These are phyloP conservation scores for Drosophila dunni DNA, from an alignment of 1,140 invertebrate genomes.

Conservation along the genomic window DNA sequence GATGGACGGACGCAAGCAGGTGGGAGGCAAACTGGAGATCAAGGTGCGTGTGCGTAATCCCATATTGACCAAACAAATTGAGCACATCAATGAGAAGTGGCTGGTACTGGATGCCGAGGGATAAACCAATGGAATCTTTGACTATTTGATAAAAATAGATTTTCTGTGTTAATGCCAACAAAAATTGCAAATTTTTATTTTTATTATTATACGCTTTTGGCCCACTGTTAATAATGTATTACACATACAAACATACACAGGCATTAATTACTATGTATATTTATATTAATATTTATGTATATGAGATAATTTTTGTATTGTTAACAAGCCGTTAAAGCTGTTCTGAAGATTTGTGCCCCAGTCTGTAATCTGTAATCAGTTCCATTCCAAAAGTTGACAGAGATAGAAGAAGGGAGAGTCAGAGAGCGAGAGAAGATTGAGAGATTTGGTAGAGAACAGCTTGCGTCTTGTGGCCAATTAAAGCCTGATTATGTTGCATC, in stretches of 20 bases:
- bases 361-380: constrained; percentile 53
- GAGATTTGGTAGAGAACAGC: constrained; percentile 23
- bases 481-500: constrained; percentile 74
- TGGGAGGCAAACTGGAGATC: constrained; percentile 96
- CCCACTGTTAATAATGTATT: constrained; percentile 41
- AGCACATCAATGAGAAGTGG: constrained; percentile 96
- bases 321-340: constrained; percentile 52
- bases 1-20: constrained; percentile 94
- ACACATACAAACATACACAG: constrained; percentile 56
- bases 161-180: constrained; percentile 3
- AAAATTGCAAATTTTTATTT: constrained; percentile 35
- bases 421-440: constrained; percentile 3
- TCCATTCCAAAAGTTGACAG: constrained; percentile 59
- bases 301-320: constrained; percentile 58
- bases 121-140: constrained; percentile 13
- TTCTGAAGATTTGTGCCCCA: constrained; percentile 61
- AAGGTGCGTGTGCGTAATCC: constrained; percentile 96
- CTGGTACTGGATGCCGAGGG: constrained; percentile 88
- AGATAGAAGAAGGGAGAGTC: constrained; percentile 32
- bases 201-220: constrained; percentile 40
- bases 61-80: constrained; percentile 94
- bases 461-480: constrained; percentile 53
- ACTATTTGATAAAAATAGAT: constrained; percentile 6
- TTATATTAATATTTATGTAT: constrained; percentile 58
- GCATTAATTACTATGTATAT: constrained; percentile 61